Evolutionary conservation across 92 coral and sea anemone genomes (phyloP), one percentile per base, ranked within the genome.

Genomic region (Diadumene lineata): DNA sequence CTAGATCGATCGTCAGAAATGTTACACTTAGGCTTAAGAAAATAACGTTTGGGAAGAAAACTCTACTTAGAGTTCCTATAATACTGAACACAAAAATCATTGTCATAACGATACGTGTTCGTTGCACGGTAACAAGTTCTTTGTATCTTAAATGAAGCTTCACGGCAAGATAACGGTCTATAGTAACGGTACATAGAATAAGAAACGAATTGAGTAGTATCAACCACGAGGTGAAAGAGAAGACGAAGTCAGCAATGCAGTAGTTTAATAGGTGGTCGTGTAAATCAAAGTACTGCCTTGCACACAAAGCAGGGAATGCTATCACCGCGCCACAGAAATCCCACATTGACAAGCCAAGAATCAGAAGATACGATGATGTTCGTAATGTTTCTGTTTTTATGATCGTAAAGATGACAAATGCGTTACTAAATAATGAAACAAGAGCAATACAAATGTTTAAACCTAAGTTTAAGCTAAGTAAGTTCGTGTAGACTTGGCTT

Each of bases 151-250:
- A 26, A 25, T 70, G 75, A 0, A 70, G 29, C 43, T 51, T 19
- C 1, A 70, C 75, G 7, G 75, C 75, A 50, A 70, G 50, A 64
- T 51, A 70, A 18, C 75, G 75, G 50, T 70, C 75, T 29, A 50
- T 50, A 1, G 75, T 70, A 1, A 70, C 55, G 0, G 61, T 43
- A 24, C 60, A 34, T 24, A 69, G 44, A 8, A 61, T 50, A 18
- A 46, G 44, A 13, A 46, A 69, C 10, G 74, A 27, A 22, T 25
- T 69, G 30, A 48, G 27, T 0, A 22, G n/a, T 16, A 67, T 24
- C 2, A 43, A 18, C 72, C 72, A 67, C 29, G 55, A 43, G 4
- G 24, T 67, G 0, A 11, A 34, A 25, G 8, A 18, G 28, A 38
- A 43, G 9, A 67, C 29, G 4, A 21, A 38, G 15, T 48, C 72